Evolutionary conservation across 2,113 vertebrate species (phyloP).

Genomic region (Ploceus nigricollis): DNA sequence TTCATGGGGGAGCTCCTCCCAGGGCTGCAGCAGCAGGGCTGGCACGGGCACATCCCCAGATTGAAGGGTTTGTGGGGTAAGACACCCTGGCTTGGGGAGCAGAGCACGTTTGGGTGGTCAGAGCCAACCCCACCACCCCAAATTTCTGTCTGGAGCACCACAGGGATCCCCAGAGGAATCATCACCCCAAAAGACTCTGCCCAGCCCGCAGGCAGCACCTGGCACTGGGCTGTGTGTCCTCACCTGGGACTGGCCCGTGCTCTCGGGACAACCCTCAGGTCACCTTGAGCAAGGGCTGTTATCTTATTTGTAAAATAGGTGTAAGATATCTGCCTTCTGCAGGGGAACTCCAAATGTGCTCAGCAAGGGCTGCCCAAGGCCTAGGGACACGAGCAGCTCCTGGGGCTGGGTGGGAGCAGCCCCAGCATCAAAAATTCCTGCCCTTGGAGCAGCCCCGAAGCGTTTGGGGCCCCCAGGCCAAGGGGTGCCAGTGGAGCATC

Average conservation of each 20-base stretch:
- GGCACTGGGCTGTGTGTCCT: background rate
- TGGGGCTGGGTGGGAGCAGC: background rate
- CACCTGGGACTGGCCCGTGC: background rate
- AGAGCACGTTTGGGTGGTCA: background rate
- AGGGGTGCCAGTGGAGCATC: background rate
- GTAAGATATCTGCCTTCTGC: background rate
- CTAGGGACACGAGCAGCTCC: background rate
- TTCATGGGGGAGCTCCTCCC: background rate
- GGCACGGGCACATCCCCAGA: fast-evolving
- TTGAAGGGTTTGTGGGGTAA: fast-evolving
- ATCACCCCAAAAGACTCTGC: fast-evolving
- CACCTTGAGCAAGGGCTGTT: constrained; percentile 38
- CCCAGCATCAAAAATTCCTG: background rate
- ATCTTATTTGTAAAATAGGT: constrained; percentile 13
- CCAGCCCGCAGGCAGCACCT: fast-evolving
- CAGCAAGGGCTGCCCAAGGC: background rate
- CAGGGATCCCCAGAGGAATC: background rate
- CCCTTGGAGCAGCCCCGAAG: background rate
- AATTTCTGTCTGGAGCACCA: background rate
- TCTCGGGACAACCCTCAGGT: background rate
- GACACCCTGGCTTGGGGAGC: fast-evolving
- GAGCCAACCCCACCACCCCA: fast-evolving
- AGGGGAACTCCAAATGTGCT: background rate
- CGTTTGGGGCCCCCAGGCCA: background rate
- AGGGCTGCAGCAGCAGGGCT: background rate